Evolutionary conservation across 2,888 invertebrate genomes (phyloP).

Genomic region (Zaprionus lineosus): DNA sequence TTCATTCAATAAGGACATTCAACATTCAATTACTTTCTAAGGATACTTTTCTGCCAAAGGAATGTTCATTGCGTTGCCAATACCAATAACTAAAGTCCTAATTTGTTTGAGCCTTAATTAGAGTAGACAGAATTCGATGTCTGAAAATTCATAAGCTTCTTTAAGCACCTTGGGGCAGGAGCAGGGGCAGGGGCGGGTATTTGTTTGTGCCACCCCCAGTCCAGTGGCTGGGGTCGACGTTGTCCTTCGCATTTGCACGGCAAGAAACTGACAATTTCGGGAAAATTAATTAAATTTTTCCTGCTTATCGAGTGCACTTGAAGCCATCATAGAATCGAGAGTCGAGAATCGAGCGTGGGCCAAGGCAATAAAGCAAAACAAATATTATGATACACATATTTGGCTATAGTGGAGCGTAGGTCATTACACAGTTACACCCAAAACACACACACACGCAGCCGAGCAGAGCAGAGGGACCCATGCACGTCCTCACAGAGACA

Average conservation of each 20-base stretch:
- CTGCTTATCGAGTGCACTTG: constrained; percentile 37
- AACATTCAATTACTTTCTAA: too few species aligned
- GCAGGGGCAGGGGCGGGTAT: too few species aligned
- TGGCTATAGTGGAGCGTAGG: constrained; percentile 2
- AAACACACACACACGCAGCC: constrained; percentile 1
- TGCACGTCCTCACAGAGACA: background rate
- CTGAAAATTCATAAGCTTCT: constrained; percentile 21
- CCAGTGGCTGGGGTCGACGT: too few species aligned
- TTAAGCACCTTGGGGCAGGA: background rate
- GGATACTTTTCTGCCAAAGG: too few species aligned
- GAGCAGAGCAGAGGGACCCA: too few species aligned
- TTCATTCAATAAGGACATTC: too few species aligned
- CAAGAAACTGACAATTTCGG: constrained; percentile 18
- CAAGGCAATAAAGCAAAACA: constrained; percentile 31
- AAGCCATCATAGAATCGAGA: constrained; percentile 2
- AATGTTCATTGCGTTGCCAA: too few species aligned
- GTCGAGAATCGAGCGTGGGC: constrained; percentile 7
- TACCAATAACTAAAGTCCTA: too few species aligned
- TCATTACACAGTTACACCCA: constrained; percentile 19
- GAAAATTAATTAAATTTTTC: constrained; percentile 59
- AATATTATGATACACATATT: constrained; percentile 36
- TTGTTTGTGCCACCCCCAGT: background rate
- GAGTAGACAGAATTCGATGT: too few species aligned
- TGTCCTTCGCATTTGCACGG: too few species aligned
- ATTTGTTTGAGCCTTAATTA: too few species aligned